Conservation (phyloP, 2,888 invertebrate genomes). For the Caprella mutica region DNA sequence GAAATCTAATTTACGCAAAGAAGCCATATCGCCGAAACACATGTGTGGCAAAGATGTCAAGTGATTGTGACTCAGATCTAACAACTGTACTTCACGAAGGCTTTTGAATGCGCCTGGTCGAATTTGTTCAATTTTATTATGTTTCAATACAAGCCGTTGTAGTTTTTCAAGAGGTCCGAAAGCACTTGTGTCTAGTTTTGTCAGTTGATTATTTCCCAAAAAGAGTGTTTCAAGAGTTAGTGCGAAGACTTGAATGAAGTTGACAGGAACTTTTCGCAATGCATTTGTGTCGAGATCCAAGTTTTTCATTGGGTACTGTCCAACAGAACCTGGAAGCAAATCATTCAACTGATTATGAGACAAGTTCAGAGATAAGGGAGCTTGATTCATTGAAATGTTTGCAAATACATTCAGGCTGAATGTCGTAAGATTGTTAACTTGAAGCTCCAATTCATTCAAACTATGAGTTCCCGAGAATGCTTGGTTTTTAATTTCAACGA, state of each 20-base stretch:
- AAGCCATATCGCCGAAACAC: constrained; percentile 37
- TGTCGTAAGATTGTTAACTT: constrained; percentile 60
- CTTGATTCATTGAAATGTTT: constrained; percentile 54
- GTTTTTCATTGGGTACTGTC: constrained; percentile 47
- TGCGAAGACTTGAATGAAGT: constrained; percentile 53
- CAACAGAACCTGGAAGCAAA: constrained; percentile 42
- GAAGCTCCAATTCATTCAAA: constrained; percentile 65
- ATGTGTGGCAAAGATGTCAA: constrained; percentile 37
- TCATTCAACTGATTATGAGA: constrained; percentile 55
- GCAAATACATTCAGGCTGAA: constrained; percentile 57
- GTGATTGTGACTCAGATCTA: constrained; percentile 37
- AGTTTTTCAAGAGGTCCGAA: constrained; percentile 49
- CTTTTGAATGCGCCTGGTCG: constrained; percentile 66
- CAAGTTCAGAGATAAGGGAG: constrained; percentile 60
- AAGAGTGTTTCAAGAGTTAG: constrained; percentile 56
- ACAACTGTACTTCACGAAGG: constrained; percentile 46
- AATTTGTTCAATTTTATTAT: constrained; percentile 59
- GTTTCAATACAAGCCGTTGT: constrained; percentile 60
- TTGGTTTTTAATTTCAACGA: constrained; percentile 57
- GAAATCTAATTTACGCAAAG: constrained; percentile 37
- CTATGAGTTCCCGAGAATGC: constrained; percentile 65
- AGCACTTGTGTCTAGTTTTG: constrained; percentile 56
- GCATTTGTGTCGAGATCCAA: constrained; percentile 61
- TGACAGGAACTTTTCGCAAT: constrained; percentile 50
- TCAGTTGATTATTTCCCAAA: constrained; percentile 61